These are phyloP conservation scores for Nannospalax galili DNA, from an alignment of 2,113 vertebrate genomes.

Conservation along the genomic window DNA sequence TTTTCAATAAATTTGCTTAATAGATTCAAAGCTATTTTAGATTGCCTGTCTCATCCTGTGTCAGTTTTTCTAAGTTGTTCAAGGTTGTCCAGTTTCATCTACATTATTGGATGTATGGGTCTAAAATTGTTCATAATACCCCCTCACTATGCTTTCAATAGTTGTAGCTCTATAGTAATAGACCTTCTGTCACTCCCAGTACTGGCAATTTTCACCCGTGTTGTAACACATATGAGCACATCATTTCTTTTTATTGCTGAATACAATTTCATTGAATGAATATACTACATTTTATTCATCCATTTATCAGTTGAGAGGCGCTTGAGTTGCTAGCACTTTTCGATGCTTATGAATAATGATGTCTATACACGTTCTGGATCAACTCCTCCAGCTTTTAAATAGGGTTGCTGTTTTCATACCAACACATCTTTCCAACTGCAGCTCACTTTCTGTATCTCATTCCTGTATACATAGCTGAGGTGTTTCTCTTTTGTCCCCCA, in stretches of 20 bases:
- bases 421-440: neutral
- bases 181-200: neutral
- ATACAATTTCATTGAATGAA: neutral
- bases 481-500: neutral
- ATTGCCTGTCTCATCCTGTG: neutral
- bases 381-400: neutral
- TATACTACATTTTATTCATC: neutral
- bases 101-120: neutral
- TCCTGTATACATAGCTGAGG: no score
- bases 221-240: neutral
- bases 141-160: neutral
- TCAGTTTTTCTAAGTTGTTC: conserved; percentile 7
- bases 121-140: neutral
- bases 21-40: neutral
- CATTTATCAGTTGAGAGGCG: neutral
- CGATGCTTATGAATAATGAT: neutral
- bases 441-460: neutral
- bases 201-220: neutral
- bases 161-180: neutral
- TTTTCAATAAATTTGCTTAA: neutral
- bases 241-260: neutral
- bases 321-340: neutral
- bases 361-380: neutral
- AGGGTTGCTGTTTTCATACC: neutral
- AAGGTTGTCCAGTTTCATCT: neutral